A percentile compares a stretch with the other conserved stretches of the same genome.
Evolutionary conservation across 2,113 vertebrate genomes (phyloP).

Genomic region (Psittacara wagleri): DNA sequence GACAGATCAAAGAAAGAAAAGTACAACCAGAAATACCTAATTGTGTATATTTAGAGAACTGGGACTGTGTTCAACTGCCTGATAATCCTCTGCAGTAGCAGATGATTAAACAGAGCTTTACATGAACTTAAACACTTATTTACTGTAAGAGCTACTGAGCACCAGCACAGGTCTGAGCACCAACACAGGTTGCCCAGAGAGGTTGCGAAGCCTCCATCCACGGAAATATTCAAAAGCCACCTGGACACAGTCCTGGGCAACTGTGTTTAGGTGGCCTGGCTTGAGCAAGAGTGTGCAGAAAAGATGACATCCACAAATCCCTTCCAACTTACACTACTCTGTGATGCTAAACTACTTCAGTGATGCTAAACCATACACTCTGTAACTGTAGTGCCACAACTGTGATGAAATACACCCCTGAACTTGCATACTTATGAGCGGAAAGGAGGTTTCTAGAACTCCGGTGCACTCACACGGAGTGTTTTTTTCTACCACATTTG

Average conservation of each 20-base stretch:
- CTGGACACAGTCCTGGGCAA: background rate
- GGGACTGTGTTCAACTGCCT: background rate
- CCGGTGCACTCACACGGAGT: background rate
- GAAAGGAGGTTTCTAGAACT: background rate
- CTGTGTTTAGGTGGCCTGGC: background rate
- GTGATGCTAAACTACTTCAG: background rate
- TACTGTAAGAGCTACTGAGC: rapidly evolving
- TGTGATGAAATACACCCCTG: background rate
- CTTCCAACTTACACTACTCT: background rate
- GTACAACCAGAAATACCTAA: background rate
- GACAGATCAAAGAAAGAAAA: background rate
- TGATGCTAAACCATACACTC: background rate
- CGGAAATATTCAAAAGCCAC: background rate
- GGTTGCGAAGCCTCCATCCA: background rate
- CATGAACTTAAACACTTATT: background rate
- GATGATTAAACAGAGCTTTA: background rate
- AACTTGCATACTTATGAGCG: background rate
- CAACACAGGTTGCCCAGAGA: background rate
- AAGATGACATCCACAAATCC: background rate
- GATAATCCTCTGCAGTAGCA: background rate
- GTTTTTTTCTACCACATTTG: background rate
- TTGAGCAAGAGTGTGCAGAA: background rate
- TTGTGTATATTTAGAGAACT: background rate
- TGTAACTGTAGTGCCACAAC: background rate
- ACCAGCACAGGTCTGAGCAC: background rate